Evolutionary conservation across 2,888 invertebrate species (phyloP).

Genomic region (Ecdyonurus torrentis): DNA sequence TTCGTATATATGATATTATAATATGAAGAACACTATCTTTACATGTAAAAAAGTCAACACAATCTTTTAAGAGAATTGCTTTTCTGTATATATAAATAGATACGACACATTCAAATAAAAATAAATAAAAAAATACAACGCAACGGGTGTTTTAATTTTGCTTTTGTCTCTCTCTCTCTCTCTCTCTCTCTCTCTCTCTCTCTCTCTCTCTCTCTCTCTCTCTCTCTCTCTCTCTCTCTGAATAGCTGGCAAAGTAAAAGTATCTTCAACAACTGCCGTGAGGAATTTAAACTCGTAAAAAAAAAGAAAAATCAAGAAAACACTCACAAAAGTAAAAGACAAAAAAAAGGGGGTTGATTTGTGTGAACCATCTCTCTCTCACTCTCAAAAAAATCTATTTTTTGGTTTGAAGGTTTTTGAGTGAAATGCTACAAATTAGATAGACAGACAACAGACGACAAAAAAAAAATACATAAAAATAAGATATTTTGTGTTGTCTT

Average conservation of each 20-base stretch:
- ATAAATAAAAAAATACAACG: neutral
- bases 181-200: too few relatives aligned
- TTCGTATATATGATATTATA: neutral
- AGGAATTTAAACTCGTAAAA: neutral
- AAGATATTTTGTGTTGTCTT: neutral
- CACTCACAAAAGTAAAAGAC: too few relatives aligned
- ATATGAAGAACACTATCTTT: neutral
- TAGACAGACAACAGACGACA: neutral
- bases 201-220: too few relatives aligned
- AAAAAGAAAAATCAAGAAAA: neutral
- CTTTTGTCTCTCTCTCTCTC: conserved; percentile 3
- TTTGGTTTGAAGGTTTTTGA: neutral
- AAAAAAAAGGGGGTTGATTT: neutral
- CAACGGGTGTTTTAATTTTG: conserved; percentile 1
- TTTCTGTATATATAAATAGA: neutral
- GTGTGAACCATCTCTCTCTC: neutral
- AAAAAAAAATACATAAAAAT: neutral
- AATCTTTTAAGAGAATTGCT: too few relatives aligned
- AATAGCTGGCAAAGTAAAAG: neutral
- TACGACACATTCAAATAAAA: neutral
- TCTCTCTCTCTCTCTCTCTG: too few relatives aligned
- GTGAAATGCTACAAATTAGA: conserved; percentile 3
- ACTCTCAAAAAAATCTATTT: too few relatives aligned
- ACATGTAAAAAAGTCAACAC: neutral
- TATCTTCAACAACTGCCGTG: neutral